Conservation (phyloP, 2,888 invertebrate species). For the Caradrina clavipalpis region DNA sequence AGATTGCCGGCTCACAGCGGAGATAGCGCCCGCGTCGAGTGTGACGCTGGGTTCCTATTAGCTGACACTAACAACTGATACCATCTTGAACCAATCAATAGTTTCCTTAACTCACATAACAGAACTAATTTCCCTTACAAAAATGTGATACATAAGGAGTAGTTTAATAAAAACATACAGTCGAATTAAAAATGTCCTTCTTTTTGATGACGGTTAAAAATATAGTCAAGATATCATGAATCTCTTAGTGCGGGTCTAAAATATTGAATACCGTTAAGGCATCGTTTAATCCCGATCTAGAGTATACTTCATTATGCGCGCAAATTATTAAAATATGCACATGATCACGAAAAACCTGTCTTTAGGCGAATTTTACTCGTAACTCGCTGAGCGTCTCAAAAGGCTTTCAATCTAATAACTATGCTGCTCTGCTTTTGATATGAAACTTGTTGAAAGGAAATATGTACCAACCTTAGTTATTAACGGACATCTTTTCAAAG, state of each 20-base stretch:
- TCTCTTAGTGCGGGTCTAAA: neutral
- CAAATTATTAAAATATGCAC: slow-evolving; percentile 37
- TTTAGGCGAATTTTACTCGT: neutral
- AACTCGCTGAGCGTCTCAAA: slow-evolving; percentile 9
- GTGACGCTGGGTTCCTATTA: slow-evolving; percentile 29
- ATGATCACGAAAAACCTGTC: neutral
- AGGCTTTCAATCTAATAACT: slow-evolving; percentile 15
- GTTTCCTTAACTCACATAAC: slow-evolving; percentile 4
- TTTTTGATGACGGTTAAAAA: no score
- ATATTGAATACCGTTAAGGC: neutral
- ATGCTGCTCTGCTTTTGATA: neutral
- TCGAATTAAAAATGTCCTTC: no score
- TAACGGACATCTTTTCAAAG: neutral
- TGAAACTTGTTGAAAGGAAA: slow-evolving; percentile 14
- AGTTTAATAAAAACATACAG: neutral
- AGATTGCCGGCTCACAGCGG: slow-evolving; percentile 28
- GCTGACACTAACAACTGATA: slow-evolving; percentile 26
- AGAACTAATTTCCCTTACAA: slow-evolving; percentile 13
- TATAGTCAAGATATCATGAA: neutral
- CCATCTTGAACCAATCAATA: slow-evolving; percentile 30
- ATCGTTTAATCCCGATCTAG: slow-evolving; percentile 1
- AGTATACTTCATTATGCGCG: slow-evolving; percentile 16
- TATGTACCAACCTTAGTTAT: neutral
- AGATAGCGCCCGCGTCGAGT: slow-evolving; percentile 24
- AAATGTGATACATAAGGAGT: neutral